Evolutionary conservation across 2,888 invertebrate species (phyloP), one percentile per base, ranked within the genome.

Genomic region (Melolontha melolontha): DNA sequence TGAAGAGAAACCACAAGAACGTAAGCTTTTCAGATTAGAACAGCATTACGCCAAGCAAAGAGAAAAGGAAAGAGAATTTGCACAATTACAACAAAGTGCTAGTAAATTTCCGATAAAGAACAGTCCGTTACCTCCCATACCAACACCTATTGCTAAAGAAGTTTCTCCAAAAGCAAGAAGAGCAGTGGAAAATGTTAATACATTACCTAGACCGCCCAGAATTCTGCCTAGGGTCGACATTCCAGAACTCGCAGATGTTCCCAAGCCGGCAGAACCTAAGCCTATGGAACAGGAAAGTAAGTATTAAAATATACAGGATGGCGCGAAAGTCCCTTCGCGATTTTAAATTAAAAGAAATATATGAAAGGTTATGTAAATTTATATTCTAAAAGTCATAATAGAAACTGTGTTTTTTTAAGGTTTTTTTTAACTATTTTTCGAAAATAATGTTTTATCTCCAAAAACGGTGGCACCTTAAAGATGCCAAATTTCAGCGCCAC

Each of bases 181-280:
- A 17, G 11, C n/a, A 42, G 2, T 16, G 11, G 49, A 49, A 17
- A 39, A 34, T 10, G 8, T 2, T 16, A 10, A 6, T n/a, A 12
- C 62, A 1, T 59, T 67, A 14, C 63, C 64, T 11, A 55, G 49
- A 52, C 67, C 67, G 11, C 63, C 63, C 2, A 55, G 4, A 34
- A 50, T 5, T 16, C 5, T 64, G 27, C 55, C 64, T 1, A 29
- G 16, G 11, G 10, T 17, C 17, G 57, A 57, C 5, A 12, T 34
- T 11, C 10, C 59, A 5, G 47, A 47, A 29, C 1, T 44, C 10
- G 11, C 17, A 10, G 17, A 47, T 34, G 16, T 7, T 5, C 59
- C 59, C 1, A 34, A 39, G 2, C 27, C 14, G 29, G 12, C 14
- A 16, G 11, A 47, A 39, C 1, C 34, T 5, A 22, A 2, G 7